Evolutionary conservation across 2,113 vertebrate genomes (phyloP), one percentile per base, ranked within the genome.

Genomic region (Dipodomys merriami): DNA sequence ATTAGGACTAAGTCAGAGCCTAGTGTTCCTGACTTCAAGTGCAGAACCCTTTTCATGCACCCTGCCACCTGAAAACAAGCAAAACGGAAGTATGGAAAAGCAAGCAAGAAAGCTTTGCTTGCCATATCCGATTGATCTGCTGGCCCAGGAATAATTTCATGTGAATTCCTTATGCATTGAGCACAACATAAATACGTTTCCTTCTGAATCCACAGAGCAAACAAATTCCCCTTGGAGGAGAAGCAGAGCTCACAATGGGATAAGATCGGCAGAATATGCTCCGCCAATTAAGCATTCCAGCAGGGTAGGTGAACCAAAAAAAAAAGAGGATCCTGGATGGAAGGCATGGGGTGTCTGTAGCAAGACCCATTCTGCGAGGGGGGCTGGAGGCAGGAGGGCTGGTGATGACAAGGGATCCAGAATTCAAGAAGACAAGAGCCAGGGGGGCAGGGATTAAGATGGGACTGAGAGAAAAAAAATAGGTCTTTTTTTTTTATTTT

Each of bases 261-360:
- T 16, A 88, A 83, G 85, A 94, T 93, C 29, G 18, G 10, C 29
- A 35, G 73, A 95, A 95, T 85, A 90, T 3, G 68, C 80, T 95
- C 30, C 83, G 85, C 87, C 94, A 96, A 95, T 96, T 93, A 95
- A 94, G 76, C 93, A 93, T 86, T 92, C 73, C 95, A 97, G 95
- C 76, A 91, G 93, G 96, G 65, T 53, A 53, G 76, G 85, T 39
- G 64, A 96, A 81, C 90, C 94, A 95, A 15, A 57, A 15, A 15
- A 80, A 65, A 96, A 76, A 90, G 83, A 93, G 71, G 60, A 91
- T 72, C 71, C 20, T 82, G 53, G 93, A 30, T 91, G 79, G 83
- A 89, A 91, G 65, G n/a, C 87, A 62, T 46, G 60, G 69, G 67
- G 84, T n/a, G 49, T 84, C 84, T 93, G n/a, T 73, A 85, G 78